A percentile compares a stretch with the other conserved stretches of the same genome.
Evolutionary conservation across 1,140 invertebrate genomes (phyloP).

Genomic region (Macrobrachium nipponense): DNA sequence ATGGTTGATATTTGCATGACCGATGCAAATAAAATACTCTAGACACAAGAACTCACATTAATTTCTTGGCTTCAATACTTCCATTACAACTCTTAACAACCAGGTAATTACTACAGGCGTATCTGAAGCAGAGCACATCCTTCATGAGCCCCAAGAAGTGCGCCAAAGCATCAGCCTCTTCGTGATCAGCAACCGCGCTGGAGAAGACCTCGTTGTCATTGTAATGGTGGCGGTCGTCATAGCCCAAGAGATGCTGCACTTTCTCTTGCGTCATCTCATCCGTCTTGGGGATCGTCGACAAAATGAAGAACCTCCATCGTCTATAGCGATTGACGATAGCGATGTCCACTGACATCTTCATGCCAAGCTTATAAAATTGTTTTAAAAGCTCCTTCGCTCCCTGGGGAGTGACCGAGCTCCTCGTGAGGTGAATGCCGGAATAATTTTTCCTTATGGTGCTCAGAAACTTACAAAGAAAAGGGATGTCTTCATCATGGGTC

Average conservation of each 20-base stretch:
- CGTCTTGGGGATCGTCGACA: neutral
- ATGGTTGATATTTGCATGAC: no score
- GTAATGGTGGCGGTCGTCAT: constrained; percentile 59
- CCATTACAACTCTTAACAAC: constrained; percentile 47
- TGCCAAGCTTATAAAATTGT: constrained; percentile 16
- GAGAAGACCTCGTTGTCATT: constrained; percentile 58
- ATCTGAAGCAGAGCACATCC: constrained; percentile 42
- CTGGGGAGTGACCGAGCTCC: constrained; percentile 21
- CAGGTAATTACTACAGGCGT: constrained; percentile 35
- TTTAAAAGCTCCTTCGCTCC: constrained; percentile 39
- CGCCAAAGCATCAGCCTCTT: constrained; percentile 33
- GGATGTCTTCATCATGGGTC: constrained; percentile 29
- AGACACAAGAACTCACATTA: neutral
- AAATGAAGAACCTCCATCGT: constrained; percentile 46
- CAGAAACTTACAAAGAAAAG: constrained; percentile 35
- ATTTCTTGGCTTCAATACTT: constrained; percentile 22
- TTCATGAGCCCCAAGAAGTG: constrained; percentile 37
- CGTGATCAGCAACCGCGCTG: neutral
- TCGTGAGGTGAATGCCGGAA: constrained; percentile 53
- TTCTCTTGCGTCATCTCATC: constrained; percentile 44
- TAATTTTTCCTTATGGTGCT: constrained; percentile 27
- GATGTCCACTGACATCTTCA: constrained; percentile 18
- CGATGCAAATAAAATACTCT: neutral
- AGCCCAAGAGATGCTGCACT: constrained; percentile 43
- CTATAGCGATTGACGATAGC: constrained; percentile 37